Conservation (phyloP, 2,888 invertebrate species). For the Drosophila engyochracea region DNA sequence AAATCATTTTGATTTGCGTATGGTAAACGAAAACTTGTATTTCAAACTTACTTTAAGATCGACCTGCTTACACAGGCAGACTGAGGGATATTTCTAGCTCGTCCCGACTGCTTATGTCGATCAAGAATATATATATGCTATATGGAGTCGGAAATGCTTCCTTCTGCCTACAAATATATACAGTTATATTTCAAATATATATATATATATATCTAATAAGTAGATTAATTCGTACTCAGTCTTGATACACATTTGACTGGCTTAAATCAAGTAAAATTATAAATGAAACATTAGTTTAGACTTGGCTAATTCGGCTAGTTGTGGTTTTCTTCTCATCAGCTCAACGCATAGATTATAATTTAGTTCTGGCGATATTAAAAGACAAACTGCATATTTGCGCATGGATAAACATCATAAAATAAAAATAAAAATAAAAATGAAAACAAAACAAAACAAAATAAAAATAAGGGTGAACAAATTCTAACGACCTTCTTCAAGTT, state of each 20-base stretch:
- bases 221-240: not conserved
- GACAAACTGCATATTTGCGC: not conserved
- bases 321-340: not conserved
- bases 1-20: not conserved
- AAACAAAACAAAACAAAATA: not conserved
- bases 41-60: not conserved
- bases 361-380: not conserved
- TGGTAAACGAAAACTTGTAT: not conserved
- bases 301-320: not conserved
- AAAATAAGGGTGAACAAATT: not conserved
- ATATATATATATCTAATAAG: not conserved
- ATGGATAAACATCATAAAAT: not conserved
- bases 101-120: not conserved
- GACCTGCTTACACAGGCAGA: too few relatives aligned
- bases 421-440: not conserved
- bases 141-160: not conserved
- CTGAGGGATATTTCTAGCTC: not conserved
- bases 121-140: not conserved
- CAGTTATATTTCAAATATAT: not conserved
- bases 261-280: not conserved
- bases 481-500: conserved; percentile 34
- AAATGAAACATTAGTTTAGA: not conserved
- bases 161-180: not conserved
- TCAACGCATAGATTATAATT: not conserved
- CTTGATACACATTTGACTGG: not conserved